Evolutionary conservation across 2,888 invertebrate genomes (phyloP).

Genomic region (Troides aeacus): DNA sequence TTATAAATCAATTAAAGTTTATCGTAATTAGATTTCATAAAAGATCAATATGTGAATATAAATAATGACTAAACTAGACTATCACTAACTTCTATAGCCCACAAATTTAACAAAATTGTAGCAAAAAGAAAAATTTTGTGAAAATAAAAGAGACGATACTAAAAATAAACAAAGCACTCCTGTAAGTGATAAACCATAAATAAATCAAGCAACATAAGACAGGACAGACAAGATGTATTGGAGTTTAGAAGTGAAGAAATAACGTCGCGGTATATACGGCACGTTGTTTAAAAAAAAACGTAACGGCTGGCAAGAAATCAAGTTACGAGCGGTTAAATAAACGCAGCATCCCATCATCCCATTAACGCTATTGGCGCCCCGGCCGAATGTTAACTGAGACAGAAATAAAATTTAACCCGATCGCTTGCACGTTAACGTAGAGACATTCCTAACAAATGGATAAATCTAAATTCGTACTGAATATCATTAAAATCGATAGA

Average conservation of each 20-base stretch:
- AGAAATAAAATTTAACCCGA: slow-evolving; percentile 70
- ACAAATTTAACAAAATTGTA: not conserved
- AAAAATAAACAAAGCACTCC: slow-evolving; percentile 21
- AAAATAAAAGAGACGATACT: not conserved
- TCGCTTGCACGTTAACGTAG: slow-evolving; percentile 41
- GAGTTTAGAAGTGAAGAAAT: slow-evolving; percentile 43
- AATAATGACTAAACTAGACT: too few relatives aligned
- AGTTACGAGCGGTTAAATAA: slow-evolving; percentile 77
- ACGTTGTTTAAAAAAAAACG: slow-evolving; percentile 59
- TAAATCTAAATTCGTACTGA: slow-evolving; percentile 14
- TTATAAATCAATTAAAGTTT: too few relatives aligned
- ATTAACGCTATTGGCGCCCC: slow-evolving; percentile 64
- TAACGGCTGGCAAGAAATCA: slow-evolving; percentile 63
- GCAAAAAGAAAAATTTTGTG: not conserved
- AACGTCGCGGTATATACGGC: slow-evolving; percentile 47
- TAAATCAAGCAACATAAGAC: slow-evolving; percentile 39
- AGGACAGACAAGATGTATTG: slow-evolving; percentile 49
- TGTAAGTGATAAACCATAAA: slow-evolving; percentile 31
- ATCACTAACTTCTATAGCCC: too few relatives aligned
- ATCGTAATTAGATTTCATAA: too few relatives aligned
- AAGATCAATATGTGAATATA: too few relatives aligned
- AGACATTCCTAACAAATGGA: slow-evolving; percentile 31
- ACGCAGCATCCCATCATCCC: slow-evolving; percentile 68
- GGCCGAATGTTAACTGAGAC: slow-evolving; percentile 57
- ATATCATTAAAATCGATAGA: not conserved